Evolutionary conservation across 92 coral and sea anemone species (phyloP).

Genomic region (Zoanthus sansibaricus): DNA sequence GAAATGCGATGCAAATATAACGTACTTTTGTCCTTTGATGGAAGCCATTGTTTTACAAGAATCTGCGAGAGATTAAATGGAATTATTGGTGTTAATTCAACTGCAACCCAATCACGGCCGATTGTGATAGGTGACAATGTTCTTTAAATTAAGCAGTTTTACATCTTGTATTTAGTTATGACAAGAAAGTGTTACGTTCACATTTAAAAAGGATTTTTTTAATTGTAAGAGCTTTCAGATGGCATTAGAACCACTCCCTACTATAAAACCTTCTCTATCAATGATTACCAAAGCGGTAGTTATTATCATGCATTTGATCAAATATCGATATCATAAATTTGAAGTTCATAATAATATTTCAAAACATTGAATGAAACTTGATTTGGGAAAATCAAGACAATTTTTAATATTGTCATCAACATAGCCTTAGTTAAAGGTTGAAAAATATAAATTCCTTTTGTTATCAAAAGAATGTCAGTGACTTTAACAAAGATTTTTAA

Average conservation of each 20-base stretch:
- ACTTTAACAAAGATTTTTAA: too few species aligned
- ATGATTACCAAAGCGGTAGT: too few species aligned
- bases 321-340: background rate
- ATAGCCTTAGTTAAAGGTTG: too few species aligned
- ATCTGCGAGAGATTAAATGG: background rate
- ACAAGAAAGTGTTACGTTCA: background rate
- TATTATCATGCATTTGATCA: background rate
- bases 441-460: too few species aligned
- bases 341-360: background rate
- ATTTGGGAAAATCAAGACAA: background rate
- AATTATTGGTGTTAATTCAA: conserved; percentile 4
- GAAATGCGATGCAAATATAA: background rate
- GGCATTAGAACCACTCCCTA: too few species aligned
- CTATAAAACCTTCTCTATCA: too few species aligned
- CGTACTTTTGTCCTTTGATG: conserved; percentile 1
- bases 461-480: too few species aligned
- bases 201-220: background rate
- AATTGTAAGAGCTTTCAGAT: too few species aligned
- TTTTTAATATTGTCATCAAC: background rate
- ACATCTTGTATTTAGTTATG: background rate
- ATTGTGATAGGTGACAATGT: background rate
- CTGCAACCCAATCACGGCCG: conserved; percentile 4
- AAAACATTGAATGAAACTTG: background rate
- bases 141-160: background rate
- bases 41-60: conserved; percentile 6